Conservation (phyloP, 2,113 vertebrate species). For the Sinosuthora webbiana region DNA sequence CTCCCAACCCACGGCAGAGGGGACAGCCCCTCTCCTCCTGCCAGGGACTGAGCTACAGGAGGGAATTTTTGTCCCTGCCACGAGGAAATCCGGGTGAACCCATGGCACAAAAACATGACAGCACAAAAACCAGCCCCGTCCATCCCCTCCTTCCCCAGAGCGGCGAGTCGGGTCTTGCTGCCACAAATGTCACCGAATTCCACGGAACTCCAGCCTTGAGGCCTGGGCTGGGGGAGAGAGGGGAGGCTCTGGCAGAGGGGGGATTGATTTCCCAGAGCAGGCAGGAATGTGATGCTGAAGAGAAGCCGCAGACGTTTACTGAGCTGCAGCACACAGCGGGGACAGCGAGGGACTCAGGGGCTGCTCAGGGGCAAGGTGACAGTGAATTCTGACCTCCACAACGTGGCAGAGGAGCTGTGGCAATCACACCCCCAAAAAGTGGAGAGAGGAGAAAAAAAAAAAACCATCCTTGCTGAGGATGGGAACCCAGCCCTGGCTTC, state of each 20-base stretch:
- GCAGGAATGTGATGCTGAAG: background rate
- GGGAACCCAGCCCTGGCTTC: too few species aligned
- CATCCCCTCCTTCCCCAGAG: background rate
- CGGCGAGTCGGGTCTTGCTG: conserved; percentile 27
- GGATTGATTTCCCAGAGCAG: conserved; percentile 14
- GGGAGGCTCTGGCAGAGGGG: background rate
- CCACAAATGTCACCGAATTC: background rate
- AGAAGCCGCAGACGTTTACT: background rate
- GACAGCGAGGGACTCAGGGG: background rate
- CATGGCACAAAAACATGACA: rapidly evolving
- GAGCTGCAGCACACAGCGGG: rapidly evolving
- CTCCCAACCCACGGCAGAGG: background rate
- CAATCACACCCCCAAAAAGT: rapidly evolving
- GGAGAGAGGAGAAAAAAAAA: rapidly evolving
- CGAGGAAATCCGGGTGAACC: background rate
- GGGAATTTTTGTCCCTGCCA: background rate
- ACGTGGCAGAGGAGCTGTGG: background rate
- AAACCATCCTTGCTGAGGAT: rapidly evolving
- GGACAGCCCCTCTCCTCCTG: background rate
- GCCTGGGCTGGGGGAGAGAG: background rate
- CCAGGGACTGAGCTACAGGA: background rate
- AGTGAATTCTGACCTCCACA: background rate
- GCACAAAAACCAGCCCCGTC: background rate
- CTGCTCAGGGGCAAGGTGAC: rapidly evolving
- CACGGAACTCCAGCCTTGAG: background rate